Conservation (phyloP, 2,888 invertebrate species). For the Crematogaster levior region DNA sequence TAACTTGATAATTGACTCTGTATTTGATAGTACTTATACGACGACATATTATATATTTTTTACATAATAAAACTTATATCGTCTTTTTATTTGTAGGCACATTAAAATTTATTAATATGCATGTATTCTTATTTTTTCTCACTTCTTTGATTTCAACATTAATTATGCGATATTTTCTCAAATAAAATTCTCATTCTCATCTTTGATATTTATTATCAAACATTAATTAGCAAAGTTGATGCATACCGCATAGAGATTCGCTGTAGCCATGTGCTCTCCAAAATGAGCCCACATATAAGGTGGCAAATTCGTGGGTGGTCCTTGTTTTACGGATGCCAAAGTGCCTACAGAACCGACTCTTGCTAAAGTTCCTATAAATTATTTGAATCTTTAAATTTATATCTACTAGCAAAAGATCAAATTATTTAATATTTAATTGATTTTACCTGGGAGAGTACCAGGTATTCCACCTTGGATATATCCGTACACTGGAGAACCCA, state of each 20-base stretch:
- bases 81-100: neutral
- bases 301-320: constrained; percentile 86
- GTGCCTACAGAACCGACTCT: constrained; percentile 84
- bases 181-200: neutral
- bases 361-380: constrained; percentile 75
- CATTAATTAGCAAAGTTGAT: neutral
- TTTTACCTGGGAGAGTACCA: constrained; percentile 82
- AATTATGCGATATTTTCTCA: neutral
- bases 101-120: neutral
- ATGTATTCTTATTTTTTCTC: neutral
- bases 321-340: constrained; percentile 83
- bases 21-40: neutral
- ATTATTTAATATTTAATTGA: constrained; percentile 37
- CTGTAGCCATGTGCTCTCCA: constrained; percentile 94
- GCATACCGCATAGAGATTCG: constrained; percentile 94
- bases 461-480: constrained; percentile 90
- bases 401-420: neutral
- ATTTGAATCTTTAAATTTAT: neutral
- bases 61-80: neutral
- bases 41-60: neutral
- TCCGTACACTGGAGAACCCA: constrained; percentile 94
- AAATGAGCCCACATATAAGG: constrained; percentile 94
- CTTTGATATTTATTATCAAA: neutral
- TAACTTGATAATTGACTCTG: no score
- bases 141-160: neutral